Evolutionary conservation across 2,113 vertebrate species (phyloP), one percentile per base, ranked within the genome.

Genomic region (Promerops cafer): DNA sequence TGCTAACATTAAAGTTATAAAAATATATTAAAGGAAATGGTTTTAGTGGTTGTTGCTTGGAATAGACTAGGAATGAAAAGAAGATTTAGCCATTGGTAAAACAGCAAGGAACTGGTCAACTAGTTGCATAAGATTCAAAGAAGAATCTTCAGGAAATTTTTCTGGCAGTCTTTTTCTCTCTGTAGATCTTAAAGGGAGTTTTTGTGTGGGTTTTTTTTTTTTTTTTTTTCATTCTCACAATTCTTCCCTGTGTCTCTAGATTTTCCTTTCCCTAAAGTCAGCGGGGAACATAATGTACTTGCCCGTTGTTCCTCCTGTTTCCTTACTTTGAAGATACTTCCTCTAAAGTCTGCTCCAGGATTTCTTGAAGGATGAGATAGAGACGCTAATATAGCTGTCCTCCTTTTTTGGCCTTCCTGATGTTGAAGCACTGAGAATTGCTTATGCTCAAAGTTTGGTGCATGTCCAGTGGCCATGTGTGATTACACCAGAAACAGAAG

Each of bases 301-400:
- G 50, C 52, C 85, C 0, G 72, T 86, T 74, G 87, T 94, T 95
- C 93, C 72, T 95, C 92, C 82, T 47, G 0, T 94, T 96, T 97
- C 94, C 93, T 91, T 90, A 90, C 95, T 96, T 96, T 96, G 95
- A 94, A 93, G 92, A 78, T 93, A 83, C 61, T 96, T 97, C 93
- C 94, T 96, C 59, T 92, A 75, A 94, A 96, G 75, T 37, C 31
- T 68, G 75, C 68, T 72, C 91, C 94, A 90, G 93, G 95, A 96
- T 95, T 94, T 97, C 93, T 94, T 97, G 94, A 93, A 74, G 90
- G 88, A 92, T 96, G 92, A 96, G 93, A 93, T 95, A 96, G 92
- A 66, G 87, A 49, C 60, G 71, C 68, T 44, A 84, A 79, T 87
- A 88, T 24, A 93, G 64, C 69, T 69, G 39, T 92, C 74, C 15